phyloP scores from a whole-genome alignment of 2,888 invertebrate genomes.

The Rutpela maculata region DNA sequence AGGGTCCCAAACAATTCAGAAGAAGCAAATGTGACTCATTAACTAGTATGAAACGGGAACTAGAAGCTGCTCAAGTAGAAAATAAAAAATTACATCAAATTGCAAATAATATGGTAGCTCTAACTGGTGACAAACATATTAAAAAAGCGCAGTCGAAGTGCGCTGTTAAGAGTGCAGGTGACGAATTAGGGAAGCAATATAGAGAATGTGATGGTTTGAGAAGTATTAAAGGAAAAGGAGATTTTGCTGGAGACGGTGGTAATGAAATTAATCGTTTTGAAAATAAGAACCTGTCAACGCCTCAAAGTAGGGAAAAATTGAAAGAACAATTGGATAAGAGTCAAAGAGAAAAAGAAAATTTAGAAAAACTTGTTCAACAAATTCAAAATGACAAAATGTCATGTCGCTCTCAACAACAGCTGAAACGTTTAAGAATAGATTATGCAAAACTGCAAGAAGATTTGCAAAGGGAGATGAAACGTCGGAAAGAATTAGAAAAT shows the following conservation, averaged over 20 bases:
- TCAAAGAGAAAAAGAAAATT: conserved; percentile 35
- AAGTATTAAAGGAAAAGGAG: conserved; percentile 37
- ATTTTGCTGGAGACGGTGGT: not conserved
- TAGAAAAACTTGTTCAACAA: conserved; percentile 37
- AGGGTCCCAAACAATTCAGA: conserved; percentile 44
- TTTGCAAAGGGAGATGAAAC: conserved; percentile 34
- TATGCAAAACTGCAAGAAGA: conserved; percentile 42
- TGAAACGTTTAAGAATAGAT: conserved; percentile 29
- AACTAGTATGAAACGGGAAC: conserved; percentile 55
- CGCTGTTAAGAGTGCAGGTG: conserved; percentile 65
- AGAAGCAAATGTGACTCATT: conserved; percentile 52
- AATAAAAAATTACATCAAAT: conserved; percentile 61
- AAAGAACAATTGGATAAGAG: conserved; percentile 44
- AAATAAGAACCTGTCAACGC: conserved; percentile 7
- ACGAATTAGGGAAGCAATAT: conserved; percentile 67
- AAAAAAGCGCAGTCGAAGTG: conserved; percentile 66
- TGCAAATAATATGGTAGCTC: conserved; percentile 56
- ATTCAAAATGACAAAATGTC: conserved; percentile 36
- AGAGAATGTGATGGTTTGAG: conserved; percentile 60
- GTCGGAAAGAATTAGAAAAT: conserved; percentile 36
- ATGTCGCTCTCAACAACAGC: conserved; percentile 30
- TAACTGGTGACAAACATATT: conserved; percentile 66
- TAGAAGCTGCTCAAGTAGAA: conserved; percentile 60
- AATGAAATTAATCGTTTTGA: not conserved
- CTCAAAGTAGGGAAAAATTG: conserved; percentile 41